Base-by-base conservation (phyloP, 2,888 invertebrate genomes). In the Pycnomerus fuliginosus region DNA sequence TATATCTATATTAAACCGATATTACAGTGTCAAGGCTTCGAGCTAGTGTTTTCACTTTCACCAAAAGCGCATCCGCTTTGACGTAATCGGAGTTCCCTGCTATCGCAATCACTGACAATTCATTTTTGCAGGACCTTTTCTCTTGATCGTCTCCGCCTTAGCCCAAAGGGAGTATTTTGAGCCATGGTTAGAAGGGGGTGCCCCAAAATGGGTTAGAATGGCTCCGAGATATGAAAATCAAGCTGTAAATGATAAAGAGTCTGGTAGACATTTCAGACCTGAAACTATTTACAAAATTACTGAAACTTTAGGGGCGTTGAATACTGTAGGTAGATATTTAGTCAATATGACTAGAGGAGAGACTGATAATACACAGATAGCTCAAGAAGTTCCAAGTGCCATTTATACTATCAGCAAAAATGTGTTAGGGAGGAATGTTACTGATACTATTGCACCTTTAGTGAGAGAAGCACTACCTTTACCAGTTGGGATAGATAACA, bases 261-360 rank as follows among this genome's bases (percentile, higher is more conserved):
- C 62, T 23, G 62, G 62, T n/a, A 58, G 73, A 16, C 69, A 70
- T 56, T 69, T 72, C 43, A 58, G 63, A 31, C 70, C 71, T 15
- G 70, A 72, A 43, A 71, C 77, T 1, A 61, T 80, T 40, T 63
- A 71, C 35, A 76, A 74, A 34, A 78, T 80, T 48, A 76, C 79
- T 1, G 82, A 82, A 66, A 82, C 82, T 1, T 66, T 82, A 2
- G 90, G 90, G 17, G 91, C 91, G 2, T 77, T 92, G 10, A 91
- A 91, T 55, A 90, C 90, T 1, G 87, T 92, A 0, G 91, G 91
- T 0, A 83, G 85, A 64, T 89, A 88, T 65, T 77, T 92, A 52
- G 88, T 92, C 1, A 90, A 90, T 60, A 87, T 89, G 78, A 90
- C 85, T 0, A 71, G 83, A 4, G 69, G 70, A 11, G 74, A 55